phyloP scores from a whole-genome alignment of 2,797 vertebrate species.

The Anniella stebbinsi region DNA sequence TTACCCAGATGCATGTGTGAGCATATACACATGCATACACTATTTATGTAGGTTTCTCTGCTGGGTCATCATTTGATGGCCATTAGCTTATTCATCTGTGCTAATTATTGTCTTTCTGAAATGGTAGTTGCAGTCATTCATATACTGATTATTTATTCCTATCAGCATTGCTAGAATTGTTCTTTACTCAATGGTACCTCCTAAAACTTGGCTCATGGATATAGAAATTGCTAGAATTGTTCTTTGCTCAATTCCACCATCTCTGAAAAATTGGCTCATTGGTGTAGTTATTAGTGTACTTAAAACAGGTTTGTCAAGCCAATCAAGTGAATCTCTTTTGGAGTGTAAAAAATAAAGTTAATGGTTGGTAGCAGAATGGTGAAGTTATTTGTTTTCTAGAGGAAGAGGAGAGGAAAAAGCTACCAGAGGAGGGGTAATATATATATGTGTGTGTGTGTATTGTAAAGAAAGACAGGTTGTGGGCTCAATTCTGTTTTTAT shows the following conservation, averaged over 20 bases:
- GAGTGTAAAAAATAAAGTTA: not conserved
- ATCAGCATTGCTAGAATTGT: not conserved
- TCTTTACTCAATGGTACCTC: not conserved
- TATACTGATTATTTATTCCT: not conserved
- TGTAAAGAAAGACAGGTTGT: not conserved
- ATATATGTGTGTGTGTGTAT: no score
- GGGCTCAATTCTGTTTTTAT: not conserved
- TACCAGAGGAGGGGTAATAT: no score
- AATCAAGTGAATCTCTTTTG: not conserved
- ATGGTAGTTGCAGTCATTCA: not conserved
- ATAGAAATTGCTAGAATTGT: no score
- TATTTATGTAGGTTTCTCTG: not conserved
- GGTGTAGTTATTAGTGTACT: not conserved
- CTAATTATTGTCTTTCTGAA: constrained; percentile 2
- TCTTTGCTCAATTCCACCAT: not conserved
- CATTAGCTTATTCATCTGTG: not conserved
- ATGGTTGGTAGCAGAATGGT: not conserved
- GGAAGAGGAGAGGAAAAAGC: no score
- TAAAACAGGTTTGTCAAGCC: not conserved
- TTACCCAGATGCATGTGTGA: not conserved
- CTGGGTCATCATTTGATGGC: not conserved
- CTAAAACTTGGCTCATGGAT: not conserved
- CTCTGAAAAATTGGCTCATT: not conserved
- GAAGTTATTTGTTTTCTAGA: no score
- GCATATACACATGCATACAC: not conserved